These are phyloP conservation scores for Corapipo altera DNA, from an alignment of 2,113 vertebrate genomes.

Conservation along the genomic window DNA sequence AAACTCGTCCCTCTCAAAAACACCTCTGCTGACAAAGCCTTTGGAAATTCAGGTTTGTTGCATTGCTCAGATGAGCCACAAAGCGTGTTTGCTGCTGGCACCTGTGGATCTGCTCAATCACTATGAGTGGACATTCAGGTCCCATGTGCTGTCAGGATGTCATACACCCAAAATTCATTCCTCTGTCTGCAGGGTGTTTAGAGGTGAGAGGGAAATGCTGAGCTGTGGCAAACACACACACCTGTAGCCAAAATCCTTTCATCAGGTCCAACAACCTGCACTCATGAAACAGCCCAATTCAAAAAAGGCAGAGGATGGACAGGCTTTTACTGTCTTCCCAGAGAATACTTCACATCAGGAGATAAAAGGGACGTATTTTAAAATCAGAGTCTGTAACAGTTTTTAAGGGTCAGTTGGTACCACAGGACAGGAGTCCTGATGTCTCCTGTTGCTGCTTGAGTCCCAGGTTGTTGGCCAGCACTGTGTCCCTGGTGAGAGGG, in stretches of 20 bases:
- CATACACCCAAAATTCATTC: neutral
- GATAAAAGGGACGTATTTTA: neutral
- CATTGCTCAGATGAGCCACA: neutral
- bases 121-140: fast-evolving
- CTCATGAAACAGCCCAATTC: neutral
- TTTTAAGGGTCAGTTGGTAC: neutral
- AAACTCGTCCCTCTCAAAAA: neutral
- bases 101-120: neutral
- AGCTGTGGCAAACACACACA: neutral
- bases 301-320: neutral
- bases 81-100: neutral
- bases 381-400: fast-evolving
- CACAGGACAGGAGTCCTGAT: neutral
- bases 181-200: neutral
- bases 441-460: neutral
- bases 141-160: too few relatives aligned
- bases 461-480: neutral
- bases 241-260: neutral
- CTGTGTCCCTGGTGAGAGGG: neutral
- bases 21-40: neutral
- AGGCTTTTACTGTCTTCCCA: neutral
- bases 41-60: neutral
- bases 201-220: neutral
- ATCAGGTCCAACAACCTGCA: neutral
- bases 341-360: neutral